Conservation (phyloP, 2,113 vertebrate genomes). For the Psittacus erithacus region DNA sequence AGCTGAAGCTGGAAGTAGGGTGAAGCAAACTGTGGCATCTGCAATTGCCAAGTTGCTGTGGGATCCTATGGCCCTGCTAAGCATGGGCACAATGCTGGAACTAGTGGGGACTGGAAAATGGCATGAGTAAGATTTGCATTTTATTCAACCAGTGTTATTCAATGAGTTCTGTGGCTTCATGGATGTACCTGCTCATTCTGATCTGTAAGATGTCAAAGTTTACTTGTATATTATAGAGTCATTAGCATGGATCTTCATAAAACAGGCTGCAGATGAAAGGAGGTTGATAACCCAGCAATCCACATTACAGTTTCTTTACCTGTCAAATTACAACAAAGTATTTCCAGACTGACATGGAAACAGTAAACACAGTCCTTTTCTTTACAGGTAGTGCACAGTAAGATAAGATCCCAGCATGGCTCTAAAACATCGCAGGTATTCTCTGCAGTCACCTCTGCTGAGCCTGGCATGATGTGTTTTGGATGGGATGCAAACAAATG, state of each 20-base stretch:
- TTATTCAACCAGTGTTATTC: background rate
- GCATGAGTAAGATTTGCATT: background rate
- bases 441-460: background rate
- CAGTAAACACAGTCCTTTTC: background rate
- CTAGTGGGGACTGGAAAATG: background rate
- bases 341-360: background rate
- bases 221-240: rapidly evolving
- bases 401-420: background rate
- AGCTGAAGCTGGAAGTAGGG: background rate
- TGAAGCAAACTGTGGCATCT: background rate
- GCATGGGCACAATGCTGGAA: background rate
- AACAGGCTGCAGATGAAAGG: background rate
- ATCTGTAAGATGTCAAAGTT: background rate
- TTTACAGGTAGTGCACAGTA: background rate
- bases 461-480: background rate
- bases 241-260: background rate
- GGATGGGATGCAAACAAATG: background rate
- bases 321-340: background rate
- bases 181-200: background rate
- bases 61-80: background rate
- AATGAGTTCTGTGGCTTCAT: background rate
- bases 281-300: background rate
- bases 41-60: background rate
- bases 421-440: background rate
- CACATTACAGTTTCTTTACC: background rate